These are phyloP conservation scores for Agapornis canus DNA, from an alignment of 2,797 vertebrate genomes.

Conservation along the genomic window DNA sequence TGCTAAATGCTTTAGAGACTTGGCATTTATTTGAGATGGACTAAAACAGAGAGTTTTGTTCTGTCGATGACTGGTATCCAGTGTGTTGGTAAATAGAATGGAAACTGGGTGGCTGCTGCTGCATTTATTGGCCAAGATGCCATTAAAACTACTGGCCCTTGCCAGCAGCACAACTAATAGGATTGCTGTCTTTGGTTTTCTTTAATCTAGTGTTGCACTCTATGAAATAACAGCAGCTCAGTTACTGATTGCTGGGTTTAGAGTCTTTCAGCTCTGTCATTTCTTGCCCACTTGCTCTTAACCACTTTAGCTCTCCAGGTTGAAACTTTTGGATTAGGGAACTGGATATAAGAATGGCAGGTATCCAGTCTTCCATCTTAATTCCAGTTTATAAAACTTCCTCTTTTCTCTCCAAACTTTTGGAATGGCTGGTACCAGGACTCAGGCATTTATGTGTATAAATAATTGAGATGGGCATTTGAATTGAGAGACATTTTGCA, in stretches of 20 bases:
- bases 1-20: background rate
- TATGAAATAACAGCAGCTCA: background rate
- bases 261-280: background rate
- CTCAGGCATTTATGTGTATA: background rate
- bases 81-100: background rate
- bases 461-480: background rate
- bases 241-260: background rate
- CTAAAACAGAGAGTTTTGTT: background rate
- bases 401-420: background rate
- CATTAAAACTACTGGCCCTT: background rate
- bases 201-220: background rate
- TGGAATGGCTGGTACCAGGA: background rate
- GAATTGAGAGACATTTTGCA: background rate
- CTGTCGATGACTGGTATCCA: background rate
- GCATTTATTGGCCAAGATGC: background rate
- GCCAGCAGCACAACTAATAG: background rate
- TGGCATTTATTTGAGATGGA: background rate
- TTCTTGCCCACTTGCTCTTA: background rate
- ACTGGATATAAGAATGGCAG: background rate
- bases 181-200: background rate
- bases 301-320: background rate
- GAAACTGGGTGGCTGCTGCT: background rate
- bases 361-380: background rate
- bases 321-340: background rate
- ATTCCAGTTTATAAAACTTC: background rate